These are phyloP conservation scores for Diabrotica balteata DNA, from an alignment of 2,888 invertebrate genomes.

Conservation along the genomic window DNA sequence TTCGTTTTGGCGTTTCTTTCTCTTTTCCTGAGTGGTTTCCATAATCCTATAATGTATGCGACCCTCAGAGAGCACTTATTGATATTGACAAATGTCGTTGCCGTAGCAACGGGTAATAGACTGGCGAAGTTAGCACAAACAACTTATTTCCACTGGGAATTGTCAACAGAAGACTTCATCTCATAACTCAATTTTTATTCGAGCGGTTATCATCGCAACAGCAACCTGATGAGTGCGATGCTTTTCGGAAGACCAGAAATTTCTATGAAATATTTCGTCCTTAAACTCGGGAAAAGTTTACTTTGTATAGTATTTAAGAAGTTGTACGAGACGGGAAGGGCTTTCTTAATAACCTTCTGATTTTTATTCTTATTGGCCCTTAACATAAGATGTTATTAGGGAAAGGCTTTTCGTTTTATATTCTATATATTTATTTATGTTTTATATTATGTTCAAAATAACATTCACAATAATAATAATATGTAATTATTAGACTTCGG, in stretches of 20 bases:
- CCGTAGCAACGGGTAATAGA: constrained; percentile 54
- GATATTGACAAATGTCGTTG: constrained; percentile 57
- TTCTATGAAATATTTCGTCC: constrained; percentile 13
- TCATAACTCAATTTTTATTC: constrained; percentile 61
- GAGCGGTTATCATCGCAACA: constrained; percentile 51
- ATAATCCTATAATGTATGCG: constrained; percentile 28
- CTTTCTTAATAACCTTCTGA: constrained; percentile 1
- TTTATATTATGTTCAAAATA: too few relatives aligned
- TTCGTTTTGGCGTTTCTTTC: constrained; percentile 5
- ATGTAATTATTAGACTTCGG: too few relatives aligned
- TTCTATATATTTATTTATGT: too few relatives aligned
- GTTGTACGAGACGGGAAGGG: neutral
- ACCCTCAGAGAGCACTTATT: constrained; percentile 49
- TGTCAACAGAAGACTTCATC: constrained; percentile 60
- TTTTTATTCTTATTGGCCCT: neutral
- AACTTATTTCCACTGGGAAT: constrained; percentile 61
- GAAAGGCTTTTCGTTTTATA: too few relatives aligned
- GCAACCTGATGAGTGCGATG: constrained; percentile 51
- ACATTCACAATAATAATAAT: too few relatives aligned
- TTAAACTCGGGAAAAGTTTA: constrained; percentile 14
- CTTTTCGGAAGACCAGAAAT: constrained; percentile 6
- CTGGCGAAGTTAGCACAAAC: constrained; percentile 59
- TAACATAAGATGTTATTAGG: too few relatives aligned
- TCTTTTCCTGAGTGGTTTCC: constrained; percentile 16
- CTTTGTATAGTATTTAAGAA: constrained; percentile 16